Evolutionary conservation across 2,888 invertebrate species (phyloP), one percentile per base, ranked within the genome.

Genomic region (Acleris emargana): DNA sequence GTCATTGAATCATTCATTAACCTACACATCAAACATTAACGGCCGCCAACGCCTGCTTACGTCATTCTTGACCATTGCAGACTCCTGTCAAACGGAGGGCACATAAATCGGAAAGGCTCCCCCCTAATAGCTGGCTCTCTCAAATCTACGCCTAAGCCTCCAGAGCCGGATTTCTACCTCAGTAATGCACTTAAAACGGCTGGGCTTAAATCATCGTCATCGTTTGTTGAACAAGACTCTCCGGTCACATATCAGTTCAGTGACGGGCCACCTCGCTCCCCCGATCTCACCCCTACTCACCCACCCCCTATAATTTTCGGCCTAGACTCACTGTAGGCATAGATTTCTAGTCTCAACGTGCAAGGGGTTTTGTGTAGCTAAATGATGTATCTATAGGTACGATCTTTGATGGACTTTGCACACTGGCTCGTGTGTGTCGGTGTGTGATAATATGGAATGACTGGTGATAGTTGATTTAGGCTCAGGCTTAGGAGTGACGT

Each of bases 181-280:
- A 82, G 87, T 91, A 91, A 92, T 91, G 91, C 91, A 92, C 91
- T 92, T 92, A 92, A 91, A 92, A 91, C 91, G 90, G 83, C 86
- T 83, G 84, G 86, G 91, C 91, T 89, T 92, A 92, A 91, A 92
- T 91, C 91, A 92, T 92, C 91, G 91, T 92, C 91, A 91, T 89
- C 91, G 91, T 92, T 92, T 92, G 91, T 91, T 92, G 91, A 91
- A 91, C 91, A 92, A 91, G 91, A 91, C 90, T 91, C 90, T 91
- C 90, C 88, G 91, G 91, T 91, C 91, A 92, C 91, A 91, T 91
- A 91, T 91, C 91, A 91, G 87, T 75, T 77, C 81, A 81, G 82
- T 84, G 88, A 84, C 84, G 86, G 80, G 38, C 38, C 80, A 73
- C 74, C 76, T 76, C 78, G 73, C 59, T 64, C 59, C 73, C 74